These are phyloP conservation scores for Puntigrus tetrazona DNA, from an alignment of 2,113 vertebrate species.

Conservation along the genomic window DNA sequence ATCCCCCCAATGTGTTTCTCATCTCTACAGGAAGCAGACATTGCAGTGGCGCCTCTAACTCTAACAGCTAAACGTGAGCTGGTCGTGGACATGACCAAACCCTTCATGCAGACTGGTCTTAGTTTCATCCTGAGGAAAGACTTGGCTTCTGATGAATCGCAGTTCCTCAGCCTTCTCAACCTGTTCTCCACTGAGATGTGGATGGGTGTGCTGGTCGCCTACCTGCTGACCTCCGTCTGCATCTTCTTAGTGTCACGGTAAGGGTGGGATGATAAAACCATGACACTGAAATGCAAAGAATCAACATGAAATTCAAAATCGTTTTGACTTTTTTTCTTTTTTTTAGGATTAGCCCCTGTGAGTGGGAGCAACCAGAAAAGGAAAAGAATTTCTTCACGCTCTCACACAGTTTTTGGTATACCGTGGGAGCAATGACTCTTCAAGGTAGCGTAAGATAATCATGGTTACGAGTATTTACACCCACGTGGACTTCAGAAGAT, in stretches of 20 bases:
- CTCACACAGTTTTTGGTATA: conserved; percentile 89
- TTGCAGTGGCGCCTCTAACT: conserved; percentile 84
- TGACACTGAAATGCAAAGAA: background rate
- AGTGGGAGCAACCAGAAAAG: conserved; percentile 79
- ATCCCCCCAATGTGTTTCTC: background rate
- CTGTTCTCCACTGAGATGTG: conserved; percentile 87
- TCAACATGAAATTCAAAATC: too few relatives aligned
- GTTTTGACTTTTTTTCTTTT: too few relatives aligned
- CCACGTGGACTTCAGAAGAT: background rate
- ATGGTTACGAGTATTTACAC: background rate
- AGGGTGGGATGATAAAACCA: background rate
- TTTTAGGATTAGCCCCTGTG: conserved; percentile 83
- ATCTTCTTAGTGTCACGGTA: conserved; percentile 85
- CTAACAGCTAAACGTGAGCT: conserved; percentile 76
- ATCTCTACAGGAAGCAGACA: conserved; percentile 81
- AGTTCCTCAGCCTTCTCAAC: conserved; percentile 78
- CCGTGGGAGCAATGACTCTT: conserved; percentile 81
- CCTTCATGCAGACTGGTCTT: conserved; percentile 85
- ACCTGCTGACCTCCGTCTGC: conserved; percentile 81
- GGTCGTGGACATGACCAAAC: conserved; percentile 82
- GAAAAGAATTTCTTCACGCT: conserved; percentile 81
- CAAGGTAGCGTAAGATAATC: conserved; percentile 75
- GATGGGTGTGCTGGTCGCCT: conserved; percentile 81
- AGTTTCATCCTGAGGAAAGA: conserved; percentile 83
- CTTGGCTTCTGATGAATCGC: conserved; percentile 59